Base-by-base conservation (phyloP, 2,888 invertebrate genomes). In the Apamea epomidion region DNA sequence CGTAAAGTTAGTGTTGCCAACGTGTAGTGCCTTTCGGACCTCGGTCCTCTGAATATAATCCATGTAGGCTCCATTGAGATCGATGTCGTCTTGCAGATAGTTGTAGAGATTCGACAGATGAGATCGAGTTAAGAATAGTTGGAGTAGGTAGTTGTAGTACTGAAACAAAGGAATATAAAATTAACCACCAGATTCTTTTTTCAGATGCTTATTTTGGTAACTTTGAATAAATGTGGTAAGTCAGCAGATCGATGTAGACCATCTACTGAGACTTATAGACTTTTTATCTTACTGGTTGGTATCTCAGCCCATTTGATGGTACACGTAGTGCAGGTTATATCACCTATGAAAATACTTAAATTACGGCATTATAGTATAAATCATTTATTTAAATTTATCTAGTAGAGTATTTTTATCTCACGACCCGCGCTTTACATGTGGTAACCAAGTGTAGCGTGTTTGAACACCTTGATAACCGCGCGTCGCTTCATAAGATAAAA, bases 121-220 rank as follows among this genome's bases (percentile, higher is more conserved):
- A 2, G 97, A 97, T 74, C 96, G 94, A 2, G 94, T 89, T 2
- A 96, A 75, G 88, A 97, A 97, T n/a, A 96, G 85, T 79, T 95
- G 94, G 5, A 97, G 93, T 0, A 97, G 92, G 68, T 96, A 95
- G 90, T 97, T 97, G 94, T 96, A 97, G 84, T 97, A 97, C 97
- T 97, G 93, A 65, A 95, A 95, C 0, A 48, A 48, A 45, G 45
- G 45, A 45, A 14, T 12, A 45, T 10, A 45, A 45, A 14, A 12
- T 2, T n/a, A 18, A 37, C 6, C 0, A 7, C 7, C 18, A 18
- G 18, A 6, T 25, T 48, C 29, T 60, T 21, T 65, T 65, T 12
- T 21, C 25, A 5, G 21, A 21, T 16, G 25, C 2, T 16, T 32
- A 1, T 21, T 32, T 32, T 29, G 7, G 25, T 45, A n/a, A 29